Conservation (phyloP, 2,113 vertebrate genomes). For the Rhineura floridana region DNA sequence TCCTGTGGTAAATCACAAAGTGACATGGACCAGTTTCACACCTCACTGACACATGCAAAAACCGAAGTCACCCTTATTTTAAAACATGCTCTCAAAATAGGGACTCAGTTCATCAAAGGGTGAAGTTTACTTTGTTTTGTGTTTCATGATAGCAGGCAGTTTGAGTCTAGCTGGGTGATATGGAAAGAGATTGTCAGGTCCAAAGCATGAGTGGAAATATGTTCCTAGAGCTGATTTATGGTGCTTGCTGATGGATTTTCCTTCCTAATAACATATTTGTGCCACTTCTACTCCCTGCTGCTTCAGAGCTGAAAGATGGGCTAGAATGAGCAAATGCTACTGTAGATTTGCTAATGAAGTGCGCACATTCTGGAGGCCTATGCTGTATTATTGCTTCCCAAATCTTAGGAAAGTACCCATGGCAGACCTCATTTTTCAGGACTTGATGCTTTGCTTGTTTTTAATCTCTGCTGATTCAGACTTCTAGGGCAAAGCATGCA, state of each 20-base stretch:
- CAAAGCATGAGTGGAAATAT: neutral
- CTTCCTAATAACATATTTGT: constrained; percentile 32
- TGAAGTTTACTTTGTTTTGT: constrained; percentile 53
- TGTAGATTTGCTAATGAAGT: constrained; percentile 25
- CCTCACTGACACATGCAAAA: constrained; percentile 42
- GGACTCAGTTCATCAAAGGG: constrained; percentile 37
- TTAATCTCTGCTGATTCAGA: neutral
- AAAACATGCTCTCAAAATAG: constrained; percentile 7
- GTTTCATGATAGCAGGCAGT: constrained; percentile 47
- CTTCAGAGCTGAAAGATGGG: constrained; percentile 45
- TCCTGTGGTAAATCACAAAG: neutral
- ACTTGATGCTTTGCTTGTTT: neutral
- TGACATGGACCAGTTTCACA: constrained; percentile 21
- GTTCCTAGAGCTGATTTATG: constrained; percentile 41
- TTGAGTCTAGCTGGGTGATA: constrained; percentile 9
- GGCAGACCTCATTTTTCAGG: constrained; percentile 28
- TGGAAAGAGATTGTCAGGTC: constrained; percentile 27
- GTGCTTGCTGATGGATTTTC: constrained; percentile 5
- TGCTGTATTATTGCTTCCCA: neutral
- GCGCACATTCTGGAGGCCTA: constrained; percentile 21
- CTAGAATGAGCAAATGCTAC: constrained; percentile 2
- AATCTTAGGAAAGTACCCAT: neutral
- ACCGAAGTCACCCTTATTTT: constrained; percentile 5
- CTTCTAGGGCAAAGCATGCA: neutral
- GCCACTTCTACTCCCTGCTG: constrained; percentile 34